A percentile compares a stretch with the other conserved stretches of the same genome.
Evolutionary conservation across 1,140 invertebrate genomes (phyloP).

Genomic region (Lycorma delicatula): DNA sequence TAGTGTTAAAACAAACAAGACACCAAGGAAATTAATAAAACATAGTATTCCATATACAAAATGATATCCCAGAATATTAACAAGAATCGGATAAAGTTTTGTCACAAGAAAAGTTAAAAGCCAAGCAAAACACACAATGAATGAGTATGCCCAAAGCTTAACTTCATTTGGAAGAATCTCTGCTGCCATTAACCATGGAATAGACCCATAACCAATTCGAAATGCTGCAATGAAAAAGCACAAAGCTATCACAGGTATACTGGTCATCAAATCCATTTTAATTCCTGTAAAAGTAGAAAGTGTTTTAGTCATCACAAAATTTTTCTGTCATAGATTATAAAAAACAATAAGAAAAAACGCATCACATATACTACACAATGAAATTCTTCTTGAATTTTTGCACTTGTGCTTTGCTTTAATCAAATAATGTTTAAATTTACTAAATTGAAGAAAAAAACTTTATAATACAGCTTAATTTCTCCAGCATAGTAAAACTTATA

Average conservation of each 20-base stretch:
- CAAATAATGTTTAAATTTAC: too few relatives aligned
- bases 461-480: too few relatives aligned
- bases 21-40: slow-evolving; percentile 56
- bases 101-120: slow-evolving; percentile 45
- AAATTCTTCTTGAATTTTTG: too few relatives aligned
- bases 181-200: slow-evolving; percentile 61
- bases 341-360: too few relatives aligned
- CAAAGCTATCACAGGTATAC: not conserved
- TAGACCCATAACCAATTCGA: slow-evolving; percentile 57
- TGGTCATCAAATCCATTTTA: too few relatives aligned
- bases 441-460: too few relatives aligned
- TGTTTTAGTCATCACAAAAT: too few relatives aligned
- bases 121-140: slow-evolving; percentile 43
- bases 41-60: slow-evolving; percentile 77
- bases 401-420: too few relatives aligned
- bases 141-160: slow-evolving; percentile 45
- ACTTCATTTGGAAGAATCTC: slow-evolving; percentile 57
- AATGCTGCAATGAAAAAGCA: slow-evolving; percentile 37
- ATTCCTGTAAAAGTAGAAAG: too few relatives aligned
- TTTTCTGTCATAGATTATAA: too few relatives aligned
- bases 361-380: too few relatives aligned
- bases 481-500: too few relatives aligned
- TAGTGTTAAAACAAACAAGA: slow-evolving; percentile 59
- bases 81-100: slow-evolving; percentile 38
- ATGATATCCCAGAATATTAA: slow-evolving; percentile 51